Percentiles rank a stretch among this genome's conserved stretches.
These are phyloP conservation scores for Lutjanus argentimaculatus DNA, from an alignment of 2,797 vertebrate species.

Conservation along the genomic window DNA sequence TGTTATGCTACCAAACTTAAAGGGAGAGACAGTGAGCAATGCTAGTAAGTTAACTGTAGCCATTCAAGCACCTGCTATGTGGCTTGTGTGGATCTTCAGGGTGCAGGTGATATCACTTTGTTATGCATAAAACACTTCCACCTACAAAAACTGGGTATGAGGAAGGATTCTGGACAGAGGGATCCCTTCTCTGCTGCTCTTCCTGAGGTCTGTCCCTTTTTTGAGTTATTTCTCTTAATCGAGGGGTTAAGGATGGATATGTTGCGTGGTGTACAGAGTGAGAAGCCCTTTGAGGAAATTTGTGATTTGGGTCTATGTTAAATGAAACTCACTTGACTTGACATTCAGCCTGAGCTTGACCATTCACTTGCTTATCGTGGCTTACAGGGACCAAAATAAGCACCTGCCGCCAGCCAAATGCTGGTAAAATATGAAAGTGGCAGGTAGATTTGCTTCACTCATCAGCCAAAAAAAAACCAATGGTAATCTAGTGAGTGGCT, in stretches of 20 bases:
- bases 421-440: too few relatives aligned
- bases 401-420: too few relatives aligned
- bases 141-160: background rate
- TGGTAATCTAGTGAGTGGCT: too few relatives aligned
- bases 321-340: conserved; percentile 13
- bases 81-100: background rate
- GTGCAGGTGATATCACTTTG: background rate
- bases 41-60: background rate
- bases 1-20: background rate
- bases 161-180: background rate
- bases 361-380: background rate
- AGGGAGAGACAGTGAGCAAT: background rate
- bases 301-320: background rate
- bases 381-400: too few relatives aligned
- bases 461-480: too few relatives aligned
- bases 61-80: background rate
- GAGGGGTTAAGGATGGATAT: background rate
- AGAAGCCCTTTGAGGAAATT: background rate
- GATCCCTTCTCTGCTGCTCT: too few relatives aligned
- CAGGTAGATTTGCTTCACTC: too few relatives aligned
- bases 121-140: background rate
- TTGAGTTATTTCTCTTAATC: background rate
- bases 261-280: background rate
- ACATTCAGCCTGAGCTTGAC: conserved; percentile 28
- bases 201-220: background rate